Conservation (phyloP, 2,888 invertebrate genomes). For the Patella pellucida region DNA sequence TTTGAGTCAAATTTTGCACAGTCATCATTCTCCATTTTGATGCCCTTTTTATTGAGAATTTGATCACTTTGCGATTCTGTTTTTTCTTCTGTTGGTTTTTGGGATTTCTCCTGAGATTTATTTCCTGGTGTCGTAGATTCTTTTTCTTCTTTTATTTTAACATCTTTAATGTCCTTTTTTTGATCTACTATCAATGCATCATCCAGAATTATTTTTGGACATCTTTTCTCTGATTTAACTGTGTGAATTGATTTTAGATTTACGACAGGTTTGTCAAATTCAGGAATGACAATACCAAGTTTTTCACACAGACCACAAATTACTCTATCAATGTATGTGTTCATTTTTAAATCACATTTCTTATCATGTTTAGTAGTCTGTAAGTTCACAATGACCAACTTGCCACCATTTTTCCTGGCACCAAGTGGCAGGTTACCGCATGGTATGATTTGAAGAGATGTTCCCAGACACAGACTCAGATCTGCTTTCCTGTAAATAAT, state of each 20-base stretch:
- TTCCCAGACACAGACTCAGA: conserved; percentile 93
- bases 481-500: conserved; percentile 82
- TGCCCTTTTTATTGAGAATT: no score
- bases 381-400: conserved; percentile 92
- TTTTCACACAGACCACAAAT: conserved; percentile 73
- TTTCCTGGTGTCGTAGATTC: no score
- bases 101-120: no score
- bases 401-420: conserved; percentile 82
- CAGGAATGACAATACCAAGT: conserved; percentile 81
- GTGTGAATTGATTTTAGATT: conserved; percentile 52
- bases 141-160: no score
- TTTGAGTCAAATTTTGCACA: no score
- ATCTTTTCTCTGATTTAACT: conserved; percentile 29
- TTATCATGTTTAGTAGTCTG: conserved; percentile 98
- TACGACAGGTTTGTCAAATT: conserved; percentile 74
- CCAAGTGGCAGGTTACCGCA: conserved; percentile 92
- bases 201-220: conserved; percentile 3
- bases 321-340: conserved; percentile 89
- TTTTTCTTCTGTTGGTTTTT: no score
- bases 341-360: conserved; percentile 89
- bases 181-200: not conserved
- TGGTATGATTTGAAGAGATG: conserved; percentile 97
- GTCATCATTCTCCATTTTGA: no score
- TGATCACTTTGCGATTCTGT: no score
- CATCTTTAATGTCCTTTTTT: no score